Evolutionary conservation across 2,113 vertebrate species (phyloP), one percentile per base, ranked within the genome.

Genomic region (Notarius lentiginosus): DNA sequence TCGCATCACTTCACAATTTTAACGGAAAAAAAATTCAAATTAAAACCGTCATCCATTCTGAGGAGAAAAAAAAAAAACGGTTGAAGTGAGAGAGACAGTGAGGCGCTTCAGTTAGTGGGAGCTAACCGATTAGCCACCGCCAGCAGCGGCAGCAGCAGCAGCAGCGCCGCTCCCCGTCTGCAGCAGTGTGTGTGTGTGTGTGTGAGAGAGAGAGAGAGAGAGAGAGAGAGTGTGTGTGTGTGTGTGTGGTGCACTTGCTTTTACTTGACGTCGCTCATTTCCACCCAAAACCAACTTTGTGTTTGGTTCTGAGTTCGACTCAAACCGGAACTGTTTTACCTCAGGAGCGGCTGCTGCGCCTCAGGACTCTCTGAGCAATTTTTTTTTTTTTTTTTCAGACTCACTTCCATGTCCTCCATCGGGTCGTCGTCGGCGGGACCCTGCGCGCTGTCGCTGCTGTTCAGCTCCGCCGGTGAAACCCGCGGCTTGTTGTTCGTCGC

Each of bases 141-240:
- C 93, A 34, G 34, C 34, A 41, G 34, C 41, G 4, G 41, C 41
- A 4, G 41, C 41, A 41, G 41, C 41, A 4, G 41, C 41, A 41
- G 41, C 41, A 41, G 41, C 92, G 94, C 93, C 95, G 96, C 95
- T 94, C 95, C 93, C 95, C 94, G 95, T 95, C 94, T 96, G 95
- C 94, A 94, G 92, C 94, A 95, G 93, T 93, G 85, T 72, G 79
- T 81, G 82, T 87, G 91, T 92, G 90, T n/a, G n/a, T n/a, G n/a
- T n/a, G n/a, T n/a, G n/a, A n/a, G n/a, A n/a, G n/a, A n/a, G n/a
- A n/a, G n/a, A n/a, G n/a, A n/a, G n/a, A n/a, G n/a, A n/a, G n/a
- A n/a, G n/a, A n/a, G n/a, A n/a, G n/a, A n/a, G n/a, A 95, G 93
- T 93, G 85, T 72, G 79, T 81, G 82, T 87, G 91, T 92, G 82